Evolutionary conservation across 2,113 vertebrate genomes (phyloP).

Genomic region (Camelus bactrianus): DNA sequence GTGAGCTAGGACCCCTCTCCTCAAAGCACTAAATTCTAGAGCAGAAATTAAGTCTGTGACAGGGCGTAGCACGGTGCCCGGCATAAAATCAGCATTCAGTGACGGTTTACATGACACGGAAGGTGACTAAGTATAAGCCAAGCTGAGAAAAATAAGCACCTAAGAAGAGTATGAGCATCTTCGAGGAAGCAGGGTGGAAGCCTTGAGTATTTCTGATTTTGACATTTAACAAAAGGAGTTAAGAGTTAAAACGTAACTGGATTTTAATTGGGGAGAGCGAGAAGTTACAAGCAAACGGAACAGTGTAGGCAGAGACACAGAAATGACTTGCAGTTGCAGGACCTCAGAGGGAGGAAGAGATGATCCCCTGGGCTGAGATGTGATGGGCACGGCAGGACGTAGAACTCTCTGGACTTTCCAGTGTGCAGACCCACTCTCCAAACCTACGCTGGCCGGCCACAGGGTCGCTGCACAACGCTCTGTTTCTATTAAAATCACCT

Average conservation of each 20-base stretch:
- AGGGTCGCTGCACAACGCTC: fast-evolving
- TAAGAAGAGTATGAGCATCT: background rate
- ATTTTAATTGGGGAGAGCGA: background rate
- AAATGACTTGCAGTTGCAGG: background rate
- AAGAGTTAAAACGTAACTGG: background rate
- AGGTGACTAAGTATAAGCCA: background rate
- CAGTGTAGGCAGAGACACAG: fast-evolving
- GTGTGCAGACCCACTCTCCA: background rate
- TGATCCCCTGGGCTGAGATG: background rate
- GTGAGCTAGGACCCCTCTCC: background rate
- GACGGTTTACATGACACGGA: background rate
- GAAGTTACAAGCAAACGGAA: background rate
- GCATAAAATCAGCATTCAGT: background rate
- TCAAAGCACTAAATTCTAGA: background rate
- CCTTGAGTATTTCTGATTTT: background rate
- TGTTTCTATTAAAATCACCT: background rate
- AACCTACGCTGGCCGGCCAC: background rate
- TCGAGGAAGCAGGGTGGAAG: background rate
- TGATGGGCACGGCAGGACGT: fast-evolving
- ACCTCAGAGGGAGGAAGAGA: background rate
- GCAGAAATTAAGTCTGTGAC: background rate
- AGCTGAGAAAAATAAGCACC: background rate
- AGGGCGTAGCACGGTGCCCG: background rate
- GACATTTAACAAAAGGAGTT: background rate
- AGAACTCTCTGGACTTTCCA: too few relatives aligned